A percentile compares a stretch with the other conserved stretches of the same genome.
Evolutionary conservation across 2,113 vertebrate species (phyloP).

Genomic region (Corvus hawaiiensis): DNA sequence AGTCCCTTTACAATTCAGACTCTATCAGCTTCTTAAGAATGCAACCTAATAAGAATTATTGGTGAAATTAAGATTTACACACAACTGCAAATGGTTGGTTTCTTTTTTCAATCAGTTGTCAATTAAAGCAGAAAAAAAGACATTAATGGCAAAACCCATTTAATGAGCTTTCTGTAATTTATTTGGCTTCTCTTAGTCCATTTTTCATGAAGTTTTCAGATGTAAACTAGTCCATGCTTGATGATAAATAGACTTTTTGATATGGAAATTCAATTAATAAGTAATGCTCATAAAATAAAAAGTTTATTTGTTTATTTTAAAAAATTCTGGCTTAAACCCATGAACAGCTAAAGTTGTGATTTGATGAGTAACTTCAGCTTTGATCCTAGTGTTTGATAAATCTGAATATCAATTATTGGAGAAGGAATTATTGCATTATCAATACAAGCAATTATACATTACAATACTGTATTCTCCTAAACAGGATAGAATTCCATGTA

Average conservation of each 20-base stretch:
- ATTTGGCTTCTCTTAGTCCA: background rate
- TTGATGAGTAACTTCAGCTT: background rate
- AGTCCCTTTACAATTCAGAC: background rate
- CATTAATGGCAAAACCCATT: background rate
- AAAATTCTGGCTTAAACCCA: background rate
- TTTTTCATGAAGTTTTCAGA: background rate
- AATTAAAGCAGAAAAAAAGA: background rate
- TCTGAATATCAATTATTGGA: background rate
- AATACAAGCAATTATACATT: background rate
- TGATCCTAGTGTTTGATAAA: background rate
- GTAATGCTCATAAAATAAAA: background rate
- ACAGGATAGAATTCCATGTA: background rate
- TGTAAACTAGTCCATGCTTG: background rate
- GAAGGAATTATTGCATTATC: background rate
- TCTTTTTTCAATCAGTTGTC: background rate
- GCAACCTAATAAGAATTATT: background rate
- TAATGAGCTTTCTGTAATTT: background rate
- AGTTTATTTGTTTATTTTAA: background rate
- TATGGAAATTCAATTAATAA: background rate
- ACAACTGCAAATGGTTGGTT: background rate
- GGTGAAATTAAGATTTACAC: background rate
- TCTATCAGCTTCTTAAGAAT: background rate
- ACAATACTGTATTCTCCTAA: background rate
- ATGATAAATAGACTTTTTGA: background rate
- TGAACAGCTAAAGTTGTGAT: background rate